These are phyloP conservation scores for Samia ricini DNA, from an alignment of 1,140 invertebrate species.

Conservation along the genomic window DNA sequence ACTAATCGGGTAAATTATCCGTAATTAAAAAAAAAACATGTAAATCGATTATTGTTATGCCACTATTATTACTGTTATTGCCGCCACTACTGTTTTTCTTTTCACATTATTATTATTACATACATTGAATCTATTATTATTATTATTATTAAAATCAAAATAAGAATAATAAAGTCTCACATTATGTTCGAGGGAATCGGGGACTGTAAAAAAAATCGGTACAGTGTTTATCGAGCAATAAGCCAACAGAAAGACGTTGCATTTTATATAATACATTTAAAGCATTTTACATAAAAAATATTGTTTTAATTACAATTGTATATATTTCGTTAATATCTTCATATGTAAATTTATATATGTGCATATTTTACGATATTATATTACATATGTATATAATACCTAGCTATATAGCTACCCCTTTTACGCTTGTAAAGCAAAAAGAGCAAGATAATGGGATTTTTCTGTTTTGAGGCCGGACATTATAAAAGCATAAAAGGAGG, in stretches of 20 bases:
- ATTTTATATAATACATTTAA: neutral
- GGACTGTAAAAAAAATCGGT: neutral
- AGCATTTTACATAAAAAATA: neutral
- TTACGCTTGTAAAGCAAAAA: conserved; percentile 19
- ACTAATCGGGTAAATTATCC: no score
- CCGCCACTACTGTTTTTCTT: neutral
- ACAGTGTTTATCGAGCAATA: no score
- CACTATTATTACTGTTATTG: no score
- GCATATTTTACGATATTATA: neutral
- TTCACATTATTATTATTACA: neutral
- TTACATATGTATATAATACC: neutral
- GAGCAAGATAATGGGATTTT: conserved; percentile 37
- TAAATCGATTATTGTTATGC: no score
- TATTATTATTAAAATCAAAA: no score
- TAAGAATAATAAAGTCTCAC: no score
- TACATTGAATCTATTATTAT: neutral
- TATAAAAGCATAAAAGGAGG: conserved; percentile 56
- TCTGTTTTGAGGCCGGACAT: conserved; percentile 43
- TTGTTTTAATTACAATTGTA: neutral
- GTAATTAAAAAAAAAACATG: no score
- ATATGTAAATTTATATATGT: neutral
- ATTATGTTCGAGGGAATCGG: no score
- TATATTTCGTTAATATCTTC: neutral
- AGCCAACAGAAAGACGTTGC: no score
- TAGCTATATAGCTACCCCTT: conserved; percentile 32